Evolutionary conservation across 2,113 vertebrate species (phyloP).

Genomic region (Buteo buteo): DNA sequence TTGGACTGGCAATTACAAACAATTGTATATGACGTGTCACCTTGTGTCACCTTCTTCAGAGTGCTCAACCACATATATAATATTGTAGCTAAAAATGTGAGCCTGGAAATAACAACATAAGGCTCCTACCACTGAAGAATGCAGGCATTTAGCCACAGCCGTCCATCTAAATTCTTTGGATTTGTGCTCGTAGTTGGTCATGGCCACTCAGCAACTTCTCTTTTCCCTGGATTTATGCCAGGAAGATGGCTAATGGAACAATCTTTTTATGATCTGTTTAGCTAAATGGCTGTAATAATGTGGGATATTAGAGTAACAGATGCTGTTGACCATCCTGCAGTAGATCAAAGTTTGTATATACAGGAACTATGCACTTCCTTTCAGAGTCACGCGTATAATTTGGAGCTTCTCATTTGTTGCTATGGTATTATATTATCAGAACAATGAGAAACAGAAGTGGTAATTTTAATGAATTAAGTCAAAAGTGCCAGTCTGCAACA

Average conservation of each 20-base stretch:
- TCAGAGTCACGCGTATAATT: not conserved
- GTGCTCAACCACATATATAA: not conserved
- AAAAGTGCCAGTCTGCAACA: not conserved
- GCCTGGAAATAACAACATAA: not conserved
- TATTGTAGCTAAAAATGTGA: not conserved
- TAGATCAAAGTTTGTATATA: slow-evolving; percentile 3
- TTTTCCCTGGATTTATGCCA: slow-evolving; percentile 13
- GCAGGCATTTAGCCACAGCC: not conserved
- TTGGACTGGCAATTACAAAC: not conserved
- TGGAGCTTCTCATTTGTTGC: slow-evolving; percentile 34
- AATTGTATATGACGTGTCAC: not conserved
- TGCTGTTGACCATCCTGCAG: slow-evolving; percentile 28
- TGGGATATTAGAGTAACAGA: slow-evolving; percentile 25
- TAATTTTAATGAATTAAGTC: not conserved
- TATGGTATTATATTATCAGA: not conserved
- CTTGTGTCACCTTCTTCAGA: not conserved
- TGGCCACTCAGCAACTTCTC: not conserved
- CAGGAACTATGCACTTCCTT: slow-evolving; percentile 29
- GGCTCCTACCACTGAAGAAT: not conserved
- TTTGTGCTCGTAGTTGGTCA: not conserved
- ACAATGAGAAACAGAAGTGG: not conserved
- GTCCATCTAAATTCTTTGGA: not conserved
- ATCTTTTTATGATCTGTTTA: slow-evolving; percentile 34
- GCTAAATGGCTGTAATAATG: slow-evolving; percentile 29
- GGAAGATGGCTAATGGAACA: not conserved